Conservation (phyloP, 2,888 invertebrate genomes). For the Hermodice carunculata region DNA sequence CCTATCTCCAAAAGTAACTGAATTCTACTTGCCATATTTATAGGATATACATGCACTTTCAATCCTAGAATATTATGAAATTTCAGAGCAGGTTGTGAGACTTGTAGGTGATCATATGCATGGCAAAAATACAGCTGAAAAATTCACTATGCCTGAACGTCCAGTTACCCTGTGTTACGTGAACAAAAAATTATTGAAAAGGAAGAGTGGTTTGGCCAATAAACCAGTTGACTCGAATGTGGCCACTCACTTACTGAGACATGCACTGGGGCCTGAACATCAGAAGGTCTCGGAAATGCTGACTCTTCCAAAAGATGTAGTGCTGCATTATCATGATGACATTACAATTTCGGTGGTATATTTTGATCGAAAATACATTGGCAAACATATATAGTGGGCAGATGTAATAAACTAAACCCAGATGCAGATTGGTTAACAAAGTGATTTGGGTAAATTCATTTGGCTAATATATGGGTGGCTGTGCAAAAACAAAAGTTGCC, state of each 20-base stretch:
- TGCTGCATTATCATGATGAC: conserved; percentile 92
- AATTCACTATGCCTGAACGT: conserved; percentile 64
- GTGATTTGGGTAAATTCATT: too few species aligned
- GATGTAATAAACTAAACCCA: too few species aligned
- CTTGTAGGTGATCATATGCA: conserved; percentile 95
- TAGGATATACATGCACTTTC: too few species aligned
- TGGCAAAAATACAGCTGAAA: conserved; percentile 80
- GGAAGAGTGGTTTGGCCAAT: conserved; percentile 79
- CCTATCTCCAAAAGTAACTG: too few species aligned
- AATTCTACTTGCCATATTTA: too few species aligned
- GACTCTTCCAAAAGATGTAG: conserved; percentile 86
- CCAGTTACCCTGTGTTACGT: conserved; percentile 44
- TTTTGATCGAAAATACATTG: conserved; percentile 78
- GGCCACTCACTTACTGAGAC: conserved; percentile 94
- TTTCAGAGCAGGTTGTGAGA: conserved; percentile 86
- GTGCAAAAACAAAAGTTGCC: too few species aligned
- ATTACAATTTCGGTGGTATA: conserved; percentile 95
- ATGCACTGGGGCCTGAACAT: conserved; percentile 93
- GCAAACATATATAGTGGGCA: too few species aligned
- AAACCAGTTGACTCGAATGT: conserved; percentile 94
- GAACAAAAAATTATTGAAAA: conserved; percentile 73
- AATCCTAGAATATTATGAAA: too few species aligned
- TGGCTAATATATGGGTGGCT: too few species aligned
- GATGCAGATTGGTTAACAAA: too few species aligned
- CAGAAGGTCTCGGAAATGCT: conserved; percentile 86